Evolutionary conservation across 2,797 vertebrate species (phyloP).

Genomic region (Ataeniobius toweri): DNA sequence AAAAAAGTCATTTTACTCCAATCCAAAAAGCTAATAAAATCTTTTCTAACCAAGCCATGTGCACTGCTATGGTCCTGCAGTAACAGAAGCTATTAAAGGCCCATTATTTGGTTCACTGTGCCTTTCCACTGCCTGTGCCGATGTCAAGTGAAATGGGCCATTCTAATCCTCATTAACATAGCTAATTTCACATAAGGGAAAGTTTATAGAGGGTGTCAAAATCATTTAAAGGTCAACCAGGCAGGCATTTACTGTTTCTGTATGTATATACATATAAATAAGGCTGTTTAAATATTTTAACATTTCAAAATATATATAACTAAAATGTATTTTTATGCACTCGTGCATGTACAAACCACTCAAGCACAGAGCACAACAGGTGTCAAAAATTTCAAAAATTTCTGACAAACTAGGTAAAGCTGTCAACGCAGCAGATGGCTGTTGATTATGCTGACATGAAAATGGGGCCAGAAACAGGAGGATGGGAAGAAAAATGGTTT

Average conservation of each 20-base stretch:
- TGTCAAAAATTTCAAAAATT: not conserved
- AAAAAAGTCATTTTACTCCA: constrained; percentile 28
- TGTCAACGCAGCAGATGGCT: constrained; percentile 12
- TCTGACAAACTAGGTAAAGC: constrained; percentile 12
- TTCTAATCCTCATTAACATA: constrained; percentile 73
- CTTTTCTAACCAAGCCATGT: constrained; percentile 43
- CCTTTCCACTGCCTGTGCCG: constrained; percentile 53
- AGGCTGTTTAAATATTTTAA: not conserved
- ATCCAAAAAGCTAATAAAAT: constrained; percentile 47
- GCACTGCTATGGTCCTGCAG: constrained; percentile 44
- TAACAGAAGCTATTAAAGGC: constrained; percentile 66
- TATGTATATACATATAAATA: not conserved
- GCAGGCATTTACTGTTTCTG: constrained; percentile 26
- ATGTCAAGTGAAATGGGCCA: constrained; percentile 69
- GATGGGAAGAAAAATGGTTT: constrained; percentile 22
- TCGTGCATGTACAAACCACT: not conserved
- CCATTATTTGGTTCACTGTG: constrained; percentile 71
- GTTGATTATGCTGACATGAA: not conserved
- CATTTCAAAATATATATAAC: constrained; percentile 12
- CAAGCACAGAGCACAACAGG: not conserved
- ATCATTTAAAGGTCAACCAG: constrained; percentile 62
- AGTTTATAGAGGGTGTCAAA: constrained; percentile 67
- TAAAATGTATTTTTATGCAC: not conserved
- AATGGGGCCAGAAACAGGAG: constrained; percentile 1
- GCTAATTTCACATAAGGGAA: constrained; percentile 71